Evolutionary conservation across 2,888 invertebrate genomes (phyloP), one percentile per base, ranked within the genome.

Genomic region (Netelia inedita): DNA sequence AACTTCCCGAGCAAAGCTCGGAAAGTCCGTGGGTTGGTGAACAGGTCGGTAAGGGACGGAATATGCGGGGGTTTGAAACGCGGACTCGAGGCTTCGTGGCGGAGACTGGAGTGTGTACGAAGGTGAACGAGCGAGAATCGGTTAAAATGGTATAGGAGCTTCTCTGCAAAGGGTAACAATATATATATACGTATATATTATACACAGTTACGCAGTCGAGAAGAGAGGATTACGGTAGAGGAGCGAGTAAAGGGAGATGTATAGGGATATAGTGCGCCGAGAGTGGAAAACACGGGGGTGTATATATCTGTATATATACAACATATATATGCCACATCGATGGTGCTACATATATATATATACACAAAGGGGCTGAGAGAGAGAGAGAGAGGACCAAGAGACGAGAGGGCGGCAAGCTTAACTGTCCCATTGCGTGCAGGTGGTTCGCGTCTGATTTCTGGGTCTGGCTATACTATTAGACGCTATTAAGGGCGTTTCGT

Each of bases 391-490:
- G 65, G 65, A 55, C 68, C 71, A 75, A 79, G 63, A 68, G 83
- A 83, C 74, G 66, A 79, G 82, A 85, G 83, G 85, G 86, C 86
- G 87, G 86, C 86, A 83, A 86, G 79, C 87, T 87, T 89, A 88
- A 88, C 88, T 86, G 88, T 89, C 89, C 88, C 89, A 86, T 88
- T 88, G 90, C 89, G 89, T 89, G 89, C 88, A 89, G 88, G 88
- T 89, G 89, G 87, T 88, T 88, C 89, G 88, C 88, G 87, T 88
- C 87, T 89, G 88, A 89, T 89, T 89, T 89, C 89, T 88, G 88
- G 87, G 83, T 86, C 86, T 79, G 82, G 85, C 80, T 35, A 83
- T 80, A 89, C 87, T 87, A 87, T 88, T 86, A 83, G 84, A 79
- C 83, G 87, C 87, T 87, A 87, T 88, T 88, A 88, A 86, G 87